Base-by-base conservation (phyloP, 2,888 invertebrate genomes). In the Ommatoiulus sabulosus region DNA sequence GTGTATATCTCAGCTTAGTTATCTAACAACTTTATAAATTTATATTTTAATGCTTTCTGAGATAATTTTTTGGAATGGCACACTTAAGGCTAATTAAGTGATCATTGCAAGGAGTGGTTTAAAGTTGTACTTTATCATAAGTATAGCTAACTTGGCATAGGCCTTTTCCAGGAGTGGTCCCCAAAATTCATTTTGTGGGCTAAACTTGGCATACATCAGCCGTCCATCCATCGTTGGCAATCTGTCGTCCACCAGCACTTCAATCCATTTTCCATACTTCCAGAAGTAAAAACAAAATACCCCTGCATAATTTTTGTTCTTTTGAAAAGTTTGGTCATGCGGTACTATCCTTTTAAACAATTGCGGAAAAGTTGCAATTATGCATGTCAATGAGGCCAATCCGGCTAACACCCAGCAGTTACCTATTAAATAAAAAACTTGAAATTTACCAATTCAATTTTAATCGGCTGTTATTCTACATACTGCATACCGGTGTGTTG, bases 321-420 rank as follows among this genome's bases (percentile, higher is more conserved):
- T 89, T 17, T 96, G 95, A 92, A 99, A 99, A 91, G 95, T 95
- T 93, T 99, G 99, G 92, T 99, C 98, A 91, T 97, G 96, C 3
- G 99, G 98, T 85, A 99, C 98, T 90, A 99, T 97, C 94, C 98
- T 96, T 94, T 97, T 96, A 94, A 99, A 98, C 89, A 99, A 94
- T 92, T 96, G 95, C 90, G 95, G 94, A 92, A 97, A 96, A 91
- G 98, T n/a, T n/a, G n/a, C n/a, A n/a, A n/a, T n/a, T n/a, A n/a
- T n/a, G n/a, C n/a, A 94, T 0, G 99, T 98, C 46, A 99, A 94
- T 93, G 98, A 98, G 15, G 99, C 98, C 0, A 98, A 96, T 5
- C 99, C 99, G 0, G 98, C 98, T 89, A 99, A 93, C 12, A 98
- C 94, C 99, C 99, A 99, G 92, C 99, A 99, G 93, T 99, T 98